Conservation (phyloP, 2,113 vertebrate genomes). For the Notarius lentiginosus region DNA sequence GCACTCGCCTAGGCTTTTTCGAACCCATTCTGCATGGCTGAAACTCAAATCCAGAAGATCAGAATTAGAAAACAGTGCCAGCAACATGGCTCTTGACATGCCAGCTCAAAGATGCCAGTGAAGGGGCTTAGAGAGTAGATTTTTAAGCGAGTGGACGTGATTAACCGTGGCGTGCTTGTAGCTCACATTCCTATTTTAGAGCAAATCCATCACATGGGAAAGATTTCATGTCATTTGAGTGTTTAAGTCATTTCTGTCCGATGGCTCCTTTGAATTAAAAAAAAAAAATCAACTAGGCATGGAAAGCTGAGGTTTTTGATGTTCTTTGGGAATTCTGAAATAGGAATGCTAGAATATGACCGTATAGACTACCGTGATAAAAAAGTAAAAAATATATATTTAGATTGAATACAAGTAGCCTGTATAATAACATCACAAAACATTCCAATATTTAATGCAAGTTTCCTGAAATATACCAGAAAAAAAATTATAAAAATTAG, state of each 20-base stretch:
- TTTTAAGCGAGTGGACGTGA: constrained; percentile 54
- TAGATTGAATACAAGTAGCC: background rate
- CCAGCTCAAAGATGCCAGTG: constrained; percentile 38
- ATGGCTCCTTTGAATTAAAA: background rate
- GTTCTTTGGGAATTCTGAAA: background rate
- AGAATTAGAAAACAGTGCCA: constrained; percentile 40
- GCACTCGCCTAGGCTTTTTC: constrained; percentile 28
- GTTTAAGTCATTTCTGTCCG: constrained; percentile 2
- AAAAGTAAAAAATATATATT: background rate
- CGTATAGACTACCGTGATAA: background rate
- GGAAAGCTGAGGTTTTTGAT: background rate
- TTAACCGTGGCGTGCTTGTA: constrained; percentile 56
- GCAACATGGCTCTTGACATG: constrained; percentile 48
- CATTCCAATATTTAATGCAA: background rate
- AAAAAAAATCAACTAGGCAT: background rate
- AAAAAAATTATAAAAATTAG: background rate
- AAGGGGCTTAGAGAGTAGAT: constrained; percentile 47
- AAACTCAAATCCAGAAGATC: constrained; percentile 34
- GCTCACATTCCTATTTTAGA: constrained; percentile 39
- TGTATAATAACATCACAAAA: background rate
- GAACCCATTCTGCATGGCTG: constrained; percentile 25
- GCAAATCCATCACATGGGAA: constrained; percentile 37
- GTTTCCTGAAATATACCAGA: background rate
- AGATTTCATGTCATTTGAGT: constrained; percentile 25
- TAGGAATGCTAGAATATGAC: background rate